Base-by-base conservation (phyloP, 2,888 invertebrate species). In the Coelinius sp. region DNA sequence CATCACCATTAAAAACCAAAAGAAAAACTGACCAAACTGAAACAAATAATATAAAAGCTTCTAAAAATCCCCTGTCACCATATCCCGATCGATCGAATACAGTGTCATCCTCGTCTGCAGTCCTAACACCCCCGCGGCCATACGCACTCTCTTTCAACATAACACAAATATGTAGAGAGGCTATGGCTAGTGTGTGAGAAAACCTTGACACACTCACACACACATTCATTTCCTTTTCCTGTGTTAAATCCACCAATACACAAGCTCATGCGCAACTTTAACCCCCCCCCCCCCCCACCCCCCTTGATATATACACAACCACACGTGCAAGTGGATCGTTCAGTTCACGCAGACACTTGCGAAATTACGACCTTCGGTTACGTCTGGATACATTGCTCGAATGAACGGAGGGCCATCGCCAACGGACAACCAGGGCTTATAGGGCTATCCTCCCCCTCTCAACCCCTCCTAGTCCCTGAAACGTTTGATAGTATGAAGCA, bases 281-380 rank as follows among this genome's bases (percentile, higher is more conserved):
- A 35, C 17, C 35, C 59, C 8, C 31, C 31, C 27, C 17, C 10
- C n/a, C 22, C 12, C 7, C 7, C n/a, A n/a, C 25, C 14, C 46
- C 24, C 24, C n/a, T 24, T 41, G 22, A 38, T 41, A 44, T 27
- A 27, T 44, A n/a, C 17, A 44, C 27, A 38, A 14, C 8, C 49
- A 49, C 49, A 46, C 59, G 49, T 22, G 17, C 41, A 59, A 62
- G 35, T 59, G 35, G 49, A 62, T 41, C 70, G 69, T 38, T 56
- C 73, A 76, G 70, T 73, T 75, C 79, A 82, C 84, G 79, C 83
- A 84, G 84, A 82, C 83, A 84, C 79, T 78, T 78, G 79, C 79
- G 79, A 82, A 84, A 84, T 84, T 82, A 83, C 83, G 83, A 82
- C 78, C 81, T 82, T 81, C 81, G 79, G 79, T 82, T 80, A 79